Base-by-base conservation (phyloP, 2,113 vertebrate genomes). In the Hippocampus barbouri region DNA sequence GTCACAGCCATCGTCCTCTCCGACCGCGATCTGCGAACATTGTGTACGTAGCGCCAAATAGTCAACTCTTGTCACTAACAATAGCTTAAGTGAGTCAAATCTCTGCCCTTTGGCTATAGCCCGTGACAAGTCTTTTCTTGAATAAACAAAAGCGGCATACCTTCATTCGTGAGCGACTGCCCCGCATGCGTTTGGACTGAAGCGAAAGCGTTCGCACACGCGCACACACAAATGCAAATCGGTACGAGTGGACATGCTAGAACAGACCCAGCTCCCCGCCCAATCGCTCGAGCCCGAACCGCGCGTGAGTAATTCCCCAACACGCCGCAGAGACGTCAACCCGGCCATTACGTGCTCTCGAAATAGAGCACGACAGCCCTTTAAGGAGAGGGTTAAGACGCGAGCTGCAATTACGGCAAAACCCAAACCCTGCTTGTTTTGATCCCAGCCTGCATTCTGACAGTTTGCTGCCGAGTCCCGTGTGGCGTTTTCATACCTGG, bases 211-310 rank as follows among this genome's bases (percentile, higher is more conserved):
- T 59, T 54, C 73, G 63, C 68, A 61, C 74, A 51, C 69, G 68
- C 65, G 41, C 57, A 63, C 65, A 67, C 27, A 62, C 60, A 23
- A 41, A 56, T 64, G 66, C 30, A 78, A 69, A 47, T 59, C 66
- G 34, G 74, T 67, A 75, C 78, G 82, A 60, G 57, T 15, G 25
- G 85, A 83, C 91, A 80, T 87, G 89, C 91, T 83, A 68, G 76
- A 76, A 90, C 90, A 90, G 79, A 80, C 82, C 83, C 79, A 75
- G 83, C 70, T 87, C 81, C 75, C 81, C 77, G 18, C 87, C 80
- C 80, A 77, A 78, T 70, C 76, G 74, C 80, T 82, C 69, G 68
- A 27, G 53, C 73, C 79, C 71, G 83, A 83, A 81, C 76, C 57
- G 71, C 69, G 79, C 80, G 76, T 81, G 85, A 89, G 80, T 76